Percentiles rank a stretch among this genome's conserved stretches.
Evolutionary conservation across 2,888 invertebrate genomes (phyloP).

Genomic region (Polymixis flavicincta): DNA sequence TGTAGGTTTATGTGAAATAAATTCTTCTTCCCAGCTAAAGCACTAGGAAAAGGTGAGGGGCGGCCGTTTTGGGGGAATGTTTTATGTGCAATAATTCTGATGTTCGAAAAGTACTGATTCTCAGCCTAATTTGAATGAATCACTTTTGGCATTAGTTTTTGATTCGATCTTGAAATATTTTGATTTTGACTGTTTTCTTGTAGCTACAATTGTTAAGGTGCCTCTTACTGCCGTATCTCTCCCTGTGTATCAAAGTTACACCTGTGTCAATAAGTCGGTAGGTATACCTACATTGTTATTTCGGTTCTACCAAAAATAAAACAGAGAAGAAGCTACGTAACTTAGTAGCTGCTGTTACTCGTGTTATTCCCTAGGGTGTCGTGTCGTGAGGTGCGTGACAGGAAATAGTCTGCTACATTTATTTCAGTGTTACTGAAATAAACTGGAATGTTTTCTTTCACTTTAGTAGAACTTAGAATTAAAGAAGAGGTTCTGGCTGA

Average conservation of each 20-base stretch:
- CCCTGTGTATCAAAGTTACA: too few species aligned
- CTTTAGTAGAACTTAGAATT: background rate
- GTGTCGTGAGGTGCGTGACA: background rate
- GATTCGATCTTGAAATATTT: too few species aligned
- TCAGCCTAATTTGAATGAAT: too few species aligned
- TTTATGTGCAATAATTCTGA: too few species aligned
- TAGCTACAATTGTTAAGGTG: background rate
- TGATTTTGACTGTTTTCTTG: background rate
- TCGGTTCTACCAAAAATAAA: background rate
- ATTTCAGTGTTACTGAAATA: background rate
- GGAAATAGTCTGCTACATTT: background rate
- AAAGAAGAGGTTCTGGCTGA: too few species aligned
- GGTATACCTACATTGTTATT: background rate
- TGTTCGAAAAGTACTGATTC: too few species aligned
- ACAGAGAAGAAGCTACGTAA: background rate
- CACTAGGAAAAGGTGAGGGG: too few species aligned
- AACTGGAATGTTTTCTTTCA: background rate
- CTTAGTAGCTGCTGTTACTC: background rate
- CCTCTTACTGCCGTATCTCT: too few species aligned
- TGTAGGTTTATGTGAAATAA: too few species aligned
- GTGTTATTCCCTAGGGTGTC: background rate
- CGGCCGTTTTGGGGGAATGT: too few species aligned
- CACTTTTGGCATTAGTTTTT: too few species aligned
- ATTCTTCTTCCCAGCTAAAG: too few species aligned
- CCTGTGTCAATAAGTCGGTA: background rate